Conservation (phyloP, 2,888 invertebrate genomes). For the Hyppa rectilinea region DNA sequence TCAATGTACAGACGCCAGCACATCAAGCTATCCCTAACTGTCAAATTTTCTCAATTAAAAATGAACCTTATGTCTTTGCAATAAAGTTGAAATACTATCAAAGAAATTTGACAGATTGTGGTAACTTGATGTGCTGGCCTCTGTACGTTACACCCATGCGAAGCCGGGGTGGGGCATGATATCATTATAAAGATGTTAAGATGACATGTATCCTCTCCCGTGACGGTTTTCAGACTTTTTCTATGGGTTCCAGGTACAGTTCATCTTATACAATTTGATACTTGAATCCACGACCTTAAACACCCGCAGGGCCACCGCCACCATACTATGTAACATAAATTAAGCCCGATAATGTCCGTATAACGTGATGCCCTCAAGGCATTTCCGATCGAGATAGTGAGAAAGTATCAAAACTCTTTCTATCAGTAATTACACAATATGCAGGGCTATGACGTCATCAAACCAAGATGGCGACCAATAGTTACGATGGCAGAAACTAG, state of each 20-base stretch:
- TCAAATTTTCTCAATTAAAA: too few species aligned
- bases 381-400: conserved; percentile 46
- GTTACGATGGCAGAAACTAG: conserved; percentile 32
- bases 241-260: neutral
- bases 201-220: neutral
- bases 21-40: too few species aligned
- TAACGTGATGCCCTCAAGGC: conserved; percentile 45
- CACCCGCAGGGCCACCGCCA: conserved; percentile 14
- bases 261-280: conserved; percentile 15
- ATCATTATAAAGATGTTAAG: too few species aligned
- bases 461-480: conserved; percentile 20
- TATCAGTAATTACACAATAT: conserved; percentile 38
- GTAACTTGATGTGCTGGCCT: too few species aligned
- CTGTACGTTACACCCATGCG: too few species aligned
- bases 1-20: too few species aligned
- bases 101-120: too few species aligned
- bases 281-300: conserved; percentile 21
- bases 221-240: neutral
- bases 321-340: conserved; percentile 20
- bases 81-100: too few species aligned
- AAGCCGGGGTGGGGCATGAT: too few species aligned
- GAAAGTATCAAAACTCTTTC: conserved; percentile 57
- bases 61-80: too few species aligned
- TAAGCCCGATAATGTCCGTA: conserved; percentile 29
- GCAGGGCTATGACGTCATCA: conserved; percentile 28